Evolutionary conservation across 2,888 invertebrate genomes (phyloP).

Genomic region (Spodoptera exigua): DNA sequence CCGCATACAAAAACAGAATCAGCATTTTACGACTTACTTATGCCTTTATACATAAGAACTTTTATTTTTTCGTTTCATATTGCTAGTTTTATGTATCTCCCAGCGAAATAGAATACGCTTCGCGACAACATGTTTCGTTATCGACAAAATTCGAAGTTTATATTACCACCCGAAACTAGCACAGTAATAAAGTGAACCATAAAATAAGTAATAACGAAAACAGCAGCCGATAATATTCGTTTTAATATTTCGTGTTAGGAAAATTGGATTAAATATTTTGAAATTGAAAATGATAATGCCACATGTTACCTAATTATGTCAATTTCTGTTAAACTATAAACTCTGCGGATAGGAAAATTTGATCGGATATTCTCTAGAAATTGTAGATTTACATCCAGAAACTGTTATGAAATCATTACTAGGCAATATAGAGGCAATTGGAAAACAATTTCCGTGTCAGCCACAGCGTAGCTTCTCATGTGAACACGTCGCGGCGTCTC

Average conservation of each 20-base stretch:
- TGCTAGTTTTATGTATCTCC: slow-evolving; percentile 49
- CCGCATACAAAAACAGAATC: slow-evolving; percentile 60
- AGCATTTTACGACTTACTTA: slow-evolving; percentile 63
- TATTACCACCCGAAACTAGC: slow-evolving; percentile 53
- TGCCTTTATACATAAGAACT: slow-evolving; percentile 46
- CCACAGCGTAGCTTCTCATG: slow-evolving; percentile 17
- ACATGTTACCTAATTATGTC: no score
- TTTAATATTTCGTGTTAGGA: slow-evolving; percentile 36
- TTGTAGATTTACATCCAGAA: slow-evolving; percentile 28
- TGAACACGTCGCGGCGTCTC: slow-evolving; percentile 1
- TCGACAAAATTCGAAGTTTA: slow-evolving; percentile 49
- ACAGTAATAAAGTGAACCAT: slow-evolving; percentile 53
- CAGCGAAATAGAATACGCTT: slow-evolving; percentile 49
- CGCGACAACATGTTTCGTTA: slow-evolving; percentile 50
- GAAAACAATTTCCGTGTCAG: slow-evolving; percentile 46
- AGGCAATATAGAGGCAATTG: slow-evolving; percentile 45
- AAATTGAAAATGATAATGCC: slow-evolving; percentile 3
- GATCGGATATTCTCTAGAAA: not conserved
- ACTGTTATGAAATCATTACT: slow-evolving; percentile 44
- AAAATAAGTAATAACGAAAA: slow-evolving; percentile 52
- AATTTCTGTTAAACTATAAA: no score
- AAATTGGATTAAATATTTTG: slow-evolving; percentile 21
- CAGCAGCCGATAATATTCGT: slow-evolving; percentile 52
- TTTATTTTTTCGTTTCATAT: slow-evolving; percentile 48
- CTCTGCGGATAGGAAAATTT: no score